phyloP scores from a whole-genome alignment of 2,113 vertebrate genomes.

The Martes martes region DNA sequence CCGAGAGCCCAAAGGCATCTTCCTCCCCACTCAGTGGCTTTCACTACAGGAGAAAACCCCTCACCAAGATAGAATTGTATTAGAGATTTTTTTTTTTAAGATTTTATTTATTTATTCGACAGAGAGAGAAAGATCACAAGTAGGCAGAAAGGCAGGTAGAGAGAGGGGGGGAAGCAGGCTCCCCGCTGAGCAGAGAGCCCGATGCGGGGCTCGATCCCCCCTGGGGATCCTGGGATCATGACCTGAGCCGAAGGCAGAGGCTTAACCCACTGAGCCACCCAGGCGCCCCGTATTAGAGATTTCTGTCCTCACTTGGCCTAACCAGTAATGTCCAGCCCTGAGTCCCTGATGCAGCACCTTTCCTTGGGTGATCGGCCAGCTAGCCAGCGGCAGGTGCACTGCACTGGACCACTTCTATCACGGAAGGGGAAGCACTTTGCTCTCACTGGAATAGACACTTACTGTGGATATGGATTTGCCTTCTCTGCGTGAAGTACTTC shows the following conservation, averaged over 20 bases:
- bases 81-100: not conserved
- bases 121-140: no score
- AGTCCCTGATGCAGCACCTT: fast-evolving
- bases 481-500: not conserved
- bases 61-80: not conserved
- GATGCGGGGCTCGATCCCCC: no score
- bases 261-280: no score
- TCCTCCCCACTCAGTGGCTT: not conserved
- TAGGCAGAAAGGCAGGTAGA: no score
- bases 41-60: not conserved
- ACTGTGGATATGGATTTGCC: fast-evolving
- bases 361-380: fast-evolving
- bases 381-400: fast-evolving
- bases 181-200: no score
- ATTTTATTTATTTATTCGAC: no score
- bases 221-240: no score
- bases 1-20: fast-evolving
- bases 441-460: fast-evolving
- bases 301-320: not conserved
- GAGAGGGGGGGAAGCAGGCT: no score
- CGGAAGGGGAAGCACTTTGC: not conserved
- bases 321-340: not conserved
- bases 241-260: no score
- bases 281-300: not conserved
- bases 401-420: not conserved